Evolutionary conservation across 2,888 invertebrate species (phyloP).

Genomic region (Dastarcus helophoroides): DNA sequence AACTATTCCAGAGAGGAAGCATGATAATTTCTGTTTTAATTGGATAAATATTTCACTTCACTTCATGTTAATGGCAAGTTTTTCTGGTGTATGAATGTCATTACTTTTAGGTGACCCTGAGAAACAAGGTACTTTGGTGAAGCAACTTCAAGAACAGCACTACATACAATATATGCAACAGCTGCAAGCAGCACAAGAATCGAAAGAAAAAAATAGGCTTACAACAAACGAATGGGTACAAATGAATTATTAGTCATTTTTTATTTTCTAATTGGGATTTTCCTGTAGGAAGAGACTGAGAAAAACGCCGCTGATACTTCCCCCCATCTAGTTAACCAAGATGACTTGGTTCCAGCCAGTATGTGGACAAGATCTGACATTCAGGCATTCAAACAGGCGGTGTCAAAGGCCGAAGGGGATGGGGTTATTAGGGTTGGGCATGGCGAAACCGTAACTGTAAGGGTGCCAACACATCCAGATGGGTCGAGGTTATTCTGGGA

Average conservation of each 20-base stretch:
- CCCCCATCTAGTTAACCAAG: no score
- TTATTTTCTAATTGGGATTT: no score
- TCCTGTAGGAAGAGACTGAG: no score
- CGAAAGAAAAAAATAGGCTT: conserved; percentile 20
- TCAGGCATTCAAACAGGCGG: conserved; percentile 79
- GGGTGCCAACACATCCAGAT: conserved; percentile 92
- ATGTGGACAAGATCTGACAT: conserved; percentile 94
- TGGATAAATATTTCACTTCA: no score
- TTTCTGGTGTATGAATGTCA: no score
- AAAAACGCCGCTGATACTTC: no score
- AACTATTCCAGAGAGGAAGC: no score
- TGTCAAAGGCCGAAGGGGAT: conserved; percentile 66
- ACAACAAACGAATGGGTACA: neutral
- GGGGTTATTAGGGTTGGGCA: conserved; percentile 89
- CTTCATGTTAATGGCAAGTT: no score
- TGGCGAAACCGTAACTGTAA: conserved; percentile 92
- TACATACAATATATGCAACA: conserved; percentile 99
- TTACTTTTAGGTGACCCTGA: conserved; percentile 50
- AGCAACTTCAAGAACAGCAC: conserved; percentile 95
- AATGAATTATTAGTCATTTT: neutral
- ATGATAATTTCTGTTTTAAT: no score
- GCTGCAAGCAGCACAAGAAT: conserved; percentile 45
- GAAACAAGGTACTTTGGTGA: conserved; percentile 86
- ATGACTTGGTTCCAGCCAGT: conserved; percentile 47
- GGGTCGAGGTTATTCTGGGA: conserved; percentile 97